These are phyloP conservation scores for Crotalus tigris DNA, from an alignment of 2,113 vertebrate genomes.

Conservation along the genomic window DNA sequence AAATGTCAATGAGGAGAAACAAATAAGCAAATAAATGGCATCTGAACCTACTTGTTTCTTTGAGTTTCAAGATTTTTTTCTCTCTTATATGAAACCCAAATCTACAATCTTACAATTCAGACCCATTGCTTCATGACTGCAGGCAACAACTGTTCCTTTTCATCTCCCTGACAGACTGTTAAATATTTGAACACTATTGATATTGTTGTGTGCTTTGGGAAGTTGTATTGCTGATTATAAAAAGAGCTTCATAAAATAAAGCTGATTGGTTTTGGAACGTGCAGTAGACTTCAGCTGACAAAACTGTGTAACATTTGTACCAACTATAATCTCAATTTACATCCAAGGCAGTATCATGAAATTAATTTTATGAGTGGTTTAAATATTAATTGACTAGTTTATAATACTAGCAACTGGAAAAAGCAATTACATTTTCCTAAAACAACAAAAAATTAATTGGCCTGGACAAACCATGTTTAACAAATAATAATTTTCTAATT, in stretches of 20 bases:
- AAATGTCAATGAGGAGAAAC: background rate
- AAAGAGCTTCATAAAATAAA: background rate
- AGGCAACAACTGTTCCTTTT: constrained; percentile 18
- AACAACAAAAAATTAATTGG: constrained; percentile 63
- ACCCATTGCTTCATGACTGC: background rate
- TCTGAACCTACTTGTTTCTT: background rate
- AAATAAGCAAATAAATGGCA: background rate
- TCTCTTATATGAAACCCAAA: background rate
- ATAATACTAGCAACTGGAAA: constrained; percentile 49
- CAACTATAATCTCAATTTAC: constrained; percentile 35
- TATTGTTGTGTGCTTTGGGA: constrained; percentile 2
- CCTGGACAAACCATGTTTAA: constrained; percentile 48
- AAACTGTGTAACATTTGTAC: background rate
- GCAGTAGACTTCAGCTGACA: background rate
- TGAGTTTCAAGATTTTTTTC: background rate
- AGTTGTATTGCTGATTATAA: background rate
- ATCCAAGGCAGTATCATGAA: constrained; percentile 41
- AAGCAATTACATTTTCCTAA: constrained; percentile 41
- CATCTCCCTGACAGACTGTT: background rate
- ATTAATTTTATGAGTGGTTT: constrained; percentile 55
- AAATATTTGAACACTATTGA: background rate
- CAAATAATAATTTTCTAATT: constrained; percentile 66
- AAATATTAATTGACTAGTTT: constrained; percentile 56
- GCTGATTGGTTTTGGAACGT: background rate
- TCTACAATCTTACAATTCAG: background rate